Percentiles rank a stretch among this genome's conserved stretches.
Evolutionary conservation across 2,888 invertebrate species (phyloP).

Genomic region (Teleiodes luculella): DNA sequence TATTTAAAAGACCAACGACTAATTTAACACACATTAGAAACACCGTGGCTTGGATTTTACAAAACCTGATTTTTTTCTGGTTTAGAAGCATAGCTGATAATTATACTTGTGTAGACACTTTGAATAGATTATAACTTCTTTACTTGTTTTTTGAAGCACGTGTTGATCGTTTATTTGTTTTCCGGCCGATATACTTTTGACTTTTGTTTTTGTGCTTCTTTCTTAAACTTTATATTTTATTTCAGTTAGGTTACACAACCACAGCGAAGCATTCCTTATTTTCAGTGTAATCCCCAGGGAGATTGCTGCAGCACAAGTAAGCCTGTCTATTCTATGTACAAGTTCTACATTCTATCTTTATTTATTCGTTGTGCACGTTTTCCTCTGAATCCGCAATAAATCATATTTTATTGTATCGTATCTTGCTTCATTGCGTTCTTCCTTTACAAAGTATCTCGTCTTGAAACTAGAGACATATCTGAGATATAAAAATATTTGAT

Average conservation of each 20-base stretch:
- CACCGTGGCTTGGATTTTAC: too few relatives aligned
- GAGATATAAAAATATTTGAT: background rate
- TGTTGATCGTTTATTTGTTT: too few relatives aligned
- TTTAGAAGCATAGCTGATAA: too few relatives aligned
- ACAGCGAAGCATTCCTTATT: background rate
- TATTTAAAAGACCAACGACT: too few relatives aligned
- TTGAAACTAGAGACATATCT: background rate
- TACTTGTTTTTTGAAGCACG: too few relatives aligned
- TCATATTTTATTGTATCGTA: constrained; percentile 3
- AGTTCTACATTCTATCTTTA: background rate
- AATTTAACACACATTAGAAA: too few relatives aligned
- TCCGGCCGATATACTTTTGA: too few relatives aligned
- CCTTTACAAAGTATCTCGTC: background rate
- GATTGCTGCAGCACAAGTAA: background rate
- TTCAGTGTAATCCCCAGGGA: background rate
- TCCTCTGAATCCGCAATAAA: constrained; percentile 1
- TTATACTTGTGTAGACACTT: too few relatives aligned
- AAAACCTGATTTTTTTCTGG: too few relatives aligned
- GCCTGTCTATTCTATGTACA: background rate
- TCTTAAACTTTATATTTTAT: too few relatives aligned
- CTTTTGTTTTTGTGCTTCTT: too few relatives aligned
- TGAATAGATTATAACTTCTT: too few relatives aligned
- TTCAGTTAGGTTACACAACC: background rate
- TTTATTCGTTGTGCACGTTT: constrained; percentile 1
- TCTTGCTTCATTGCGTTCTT: background rate